phyloP scores from a whole-genome alignment of 2,113 vertebrate species.

The Indicator indicator region DNA sequence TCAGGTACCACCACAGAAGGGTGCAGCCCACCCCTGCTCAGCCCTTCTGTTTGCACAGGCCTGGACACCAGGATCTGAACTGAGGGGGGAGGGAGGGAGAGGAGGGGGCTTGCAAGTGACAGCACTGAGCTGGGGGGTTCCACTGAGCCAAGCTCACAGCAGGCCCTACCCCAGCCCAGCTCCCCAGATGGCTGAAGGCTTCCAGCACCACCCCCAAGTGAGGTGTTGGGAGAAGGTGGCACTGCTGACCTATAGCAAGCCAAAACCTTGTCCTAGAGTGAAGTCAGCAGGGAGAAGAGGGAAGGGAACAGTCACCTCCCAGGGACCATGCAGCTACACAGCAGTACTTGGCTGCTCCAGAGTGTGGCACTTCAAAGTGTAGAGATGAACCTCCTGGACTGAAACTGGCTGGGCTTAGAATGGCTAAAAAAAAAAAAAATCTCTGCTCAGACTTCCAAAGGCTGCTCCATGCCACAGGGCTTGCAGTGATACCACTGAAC shows the following conservation, averaged over 20 bases:
- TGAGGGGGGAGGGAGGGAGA: background rate
- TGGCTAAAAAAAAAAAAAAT: background rate
- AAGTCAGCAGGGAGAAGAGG: background rate
- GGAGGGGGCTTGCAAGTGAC: background rate
- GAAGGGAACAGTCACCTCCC: background rate
- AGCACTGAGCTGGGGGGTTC: rapidly evolving
- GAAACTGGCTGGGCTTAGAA: background rate
- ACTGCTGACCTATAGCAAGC: background rate
- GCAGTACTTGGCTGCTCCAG: background rate
- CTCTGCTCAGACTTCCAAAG: background rate
- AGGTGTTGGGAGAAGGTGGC: background rate
- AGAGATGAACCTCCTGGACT: background rate
- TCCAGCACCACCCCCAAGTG: background rate
- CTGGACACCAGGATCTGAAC: rapidly evolving
- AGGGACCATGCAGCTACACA: rapidly evolving
- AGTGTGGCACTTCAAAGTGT: background rate
- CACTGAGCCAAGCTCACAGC: rapidly evolving
- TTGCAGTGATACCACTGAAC: background rate
- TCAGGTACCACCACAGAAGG: background rate
- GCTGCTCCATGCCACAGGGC: background rate
- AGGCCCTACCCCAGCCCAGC: background rate
- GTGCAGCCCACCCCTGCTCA: background rate
- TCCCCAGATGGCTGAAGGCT: background rate
- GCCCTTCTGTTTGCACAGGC: rapidly evolving
- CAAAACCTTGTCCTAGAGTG: background rate